A percentile compares a stretch with the other conserved stretches of the same genome.
These are phyloP conservation scores for Willowsia nigromaculata DNA, from an alignment of 2,888 invertebrate species.

Conservation along the genomic window DNA sequence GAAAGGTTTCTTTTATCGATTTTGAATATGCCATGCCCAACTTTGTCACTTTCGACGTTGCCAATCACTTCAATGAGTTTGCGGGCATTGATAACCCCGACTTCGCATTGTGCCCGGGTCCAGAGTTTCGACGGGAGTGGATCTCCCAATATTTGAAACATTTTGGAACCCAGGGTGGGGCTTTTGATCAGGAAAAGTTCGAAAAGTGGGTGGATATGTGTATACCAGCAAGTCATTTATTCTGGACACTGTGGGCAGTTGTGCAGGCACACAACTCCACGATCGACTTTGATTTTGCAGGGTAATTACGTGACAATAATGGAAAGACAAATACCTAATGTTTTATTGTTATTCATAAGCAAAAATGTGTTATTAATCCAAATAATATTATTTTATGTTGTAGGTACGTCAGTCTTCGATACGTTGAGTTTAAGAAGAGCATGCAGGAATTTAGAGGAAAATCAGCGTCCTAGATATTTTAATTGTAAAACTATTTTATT, in stretches of 20 bases:
- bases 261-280: constrained; percentile 87
- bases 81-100: constrained; percentile 98
- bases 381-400: not conserved
- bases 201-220: constrained; percentile 77
- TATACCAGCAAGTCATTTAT: constrained; percentile 85
- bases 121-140: constrained; percentile 90
- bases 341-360: not conserved
- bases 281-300: constrained; percentile 82
- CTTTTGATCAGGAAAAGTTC: constrained; percentile 58
- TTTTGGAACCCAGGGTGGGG: constrained; percentile 80
- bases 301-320: constrained; percentile 85
- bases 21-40: constrained; percentile 97
- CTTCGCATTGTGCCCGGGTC: constrained; percentile 89
- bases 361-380: not conserved
- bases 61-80: constrained; percentile 98
- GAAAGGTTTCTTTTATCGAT: constrained; percentile 94
- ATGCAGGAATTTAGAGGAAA: constrained; percentile 56
- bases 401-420: constrained; percentile 67
- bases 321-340: too few relatives aligned
- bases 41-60: constrained; percentile 97
- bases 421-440: constrained; percentile 65
- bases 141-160: constrained; percentile 87
- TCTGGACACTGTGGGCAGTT: constrained; percentile 95
- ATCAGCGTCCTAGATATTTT: not conserved
- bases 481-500: not conserved